These are phyloP conservation scores for Agapostemon virescens DNA, from an alignment of 2,888 invertebrate species.

Conservation along the genomic window DNA sequence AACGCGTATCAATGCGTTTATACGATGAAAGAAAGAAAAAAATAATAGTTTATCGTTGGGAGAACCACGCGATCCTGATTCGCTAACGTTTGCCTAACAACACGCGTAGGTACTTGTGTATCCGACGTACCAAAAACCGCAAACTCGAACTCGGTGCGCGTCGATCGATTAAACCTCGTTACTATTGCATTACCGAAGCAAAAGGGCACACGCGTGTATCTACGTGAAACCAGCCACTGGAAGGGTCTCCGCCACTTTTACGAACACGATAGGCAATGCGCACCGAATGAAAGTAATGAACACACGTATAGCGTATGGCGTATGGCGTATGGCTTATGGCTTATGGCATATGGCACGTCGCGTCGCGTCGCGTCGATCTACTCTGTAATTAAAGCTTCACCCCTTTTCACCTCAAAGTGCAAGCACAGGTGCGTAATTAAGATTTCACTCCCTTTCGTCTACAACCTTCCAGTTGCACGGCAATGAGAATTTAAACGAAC, in stretches of 20 bases:
- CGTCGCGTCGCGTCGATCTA: not conserved
- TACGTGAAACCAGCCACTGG: not conserved
- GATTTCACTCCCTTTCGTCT: conserved; percentile 22
- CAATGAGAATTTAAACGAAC: conserved; percentile 51
- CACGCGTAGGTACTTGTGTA: no score
- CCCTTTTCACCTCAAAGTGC: conserved; percentile 36
- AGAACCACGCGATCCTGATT: no score
- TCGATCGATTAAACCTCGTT: not conserved
- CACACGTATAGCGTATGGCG: not conserved
- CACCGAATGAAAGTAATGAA: not conserved
- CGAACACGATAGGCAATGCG: conserved; percentile 1
- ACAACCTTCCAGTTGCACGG: conserved; percentile 37
- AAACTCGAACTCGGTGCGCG: no score
- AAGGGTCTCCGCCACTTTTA: not conserved
- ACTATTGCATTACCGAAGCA: not conserved
- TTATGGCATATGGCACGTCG: not conserved
- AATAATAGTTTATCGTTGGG: no score
- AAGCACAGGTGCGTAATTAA: conserved; percentile 52
- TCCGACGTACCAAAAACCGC: no score
- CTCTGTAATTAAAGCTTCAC: conserved; percentile 46
- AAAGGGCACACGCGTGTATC: not conserved
- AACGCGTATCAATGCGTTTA: no score
- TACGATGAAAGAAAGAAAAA: no score
- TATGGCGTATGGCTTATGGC: not conserved
- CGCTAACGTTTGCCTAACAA: not conserved